Evolutionary conservation across 2,113 vertebrate genomes (phyloP).

Genomic region (Oncorhynchus kisutch): DNA sequence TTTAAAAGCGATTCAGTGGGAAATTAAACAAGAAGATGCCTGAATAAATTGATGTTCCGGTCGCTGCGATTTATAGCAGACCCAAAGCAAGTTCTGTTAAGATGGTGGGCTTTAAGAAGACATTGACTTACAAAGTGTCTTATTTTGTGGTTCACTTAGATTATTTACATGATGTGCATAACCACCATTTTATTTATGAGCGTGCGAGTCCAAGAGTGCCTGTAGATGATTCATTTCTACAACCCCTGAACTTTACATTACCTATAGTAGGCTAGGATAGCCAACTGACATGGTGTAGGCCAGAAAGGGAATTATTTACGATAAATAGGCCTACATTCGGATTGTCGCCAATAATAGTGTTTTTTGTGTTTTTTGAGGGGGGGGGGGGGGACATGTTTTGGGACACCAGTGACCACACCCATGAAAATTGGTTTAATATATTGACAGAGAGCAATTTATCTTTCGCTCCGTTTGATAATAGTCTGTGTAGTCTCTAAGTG

Average conservation of each 20-base stretch:
- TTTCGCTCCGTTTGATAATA: slow-evolving; percentile 77
- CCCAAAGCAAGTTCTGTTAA: neutral
- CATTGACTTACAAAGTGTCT: neutral
- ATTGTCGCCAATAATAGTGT: slow-evolving; percentile 55
- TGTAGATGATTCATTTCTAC: neutral
- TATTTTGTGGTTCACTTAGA: neutral
- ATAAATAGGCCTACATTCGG: neutral
- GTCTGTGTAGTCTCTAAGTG: slow-evolving; percentile 58
- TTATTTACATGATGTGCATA: neutral
- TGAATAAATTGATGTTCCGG: slow-evolving; percentile 16
- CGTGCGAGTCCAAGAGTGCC: neutral
- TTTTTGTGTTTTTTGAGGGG: slow-evolving; percentile 18
- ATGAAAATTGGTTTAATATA: slow-evolving; percentile 78
- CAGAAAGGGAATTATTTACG: neutral
- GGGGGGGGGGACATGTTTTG: slow-evolving; percentile 64
- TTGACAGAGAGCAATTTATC: slow-evolving; percentile 80
- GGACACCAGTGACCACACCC: slow-evolving; percentile 53
- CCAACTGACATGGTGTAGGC: neutral
- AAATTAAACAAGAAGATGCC: slow-evolving; percentile 26
- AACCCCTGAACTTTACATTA: neutral
- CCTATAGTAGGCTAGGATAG: no score
- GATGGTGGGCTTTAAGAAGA: neutral
- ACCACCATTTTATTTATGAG: neutral
- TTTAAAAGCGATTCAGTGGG: slow-evolving; percentile 35
- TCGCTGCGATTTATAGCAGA: neutral